phyloP scores from a whole-genome alignment of 2,797 vertebrate genomes.

The Spinibarbus caldwelli region DNA sequence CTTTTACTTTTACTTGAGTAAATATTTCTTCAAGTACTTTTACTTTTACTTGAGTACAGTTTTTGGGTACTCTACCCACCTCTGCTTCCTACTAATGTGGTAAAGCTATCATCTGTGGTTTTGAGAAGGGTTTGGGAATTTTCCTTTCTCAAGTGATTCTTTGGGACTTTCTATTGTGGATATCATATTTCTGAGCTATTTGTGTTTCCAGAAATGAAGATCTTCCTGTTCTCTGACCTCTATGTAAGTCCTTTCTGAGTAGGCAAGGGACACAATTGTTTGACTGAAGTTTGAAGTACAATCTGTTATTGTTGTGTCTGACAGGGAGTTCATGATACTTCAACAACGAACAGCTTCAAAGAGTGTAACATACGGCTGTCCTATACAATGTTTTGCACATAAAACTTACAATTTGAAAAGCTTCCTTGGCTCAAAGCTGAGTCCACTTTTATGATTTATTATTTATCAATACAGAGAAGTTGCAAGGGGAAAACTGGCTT shows the following conservation, averaged over 20 bases:
- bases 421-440: not conserved
- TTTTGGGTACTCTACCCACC: too few species aligned
- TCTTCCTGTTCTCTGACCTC: slow-evolving; percentile 13
- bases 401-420: not conserved
- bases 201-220: slow-evolving; percentile 35
- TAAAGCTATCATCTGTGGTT: not conserved
- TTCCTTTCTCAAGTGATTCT: not conserved
- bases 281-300: not conserved
- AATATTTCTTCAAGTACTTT: too few species aligned
- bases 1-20: too few species aligned
- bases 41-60: too few species aligned
- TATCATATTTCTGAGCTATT: slow-evolving; percentile 25
- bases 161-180: slow-evolving; percentile 15
- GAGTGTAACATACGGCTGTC: not conserved
- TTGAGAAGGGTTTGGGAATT: slow-evolving; percentile 7
- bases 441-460: not conserved
- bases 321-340: not conserved
- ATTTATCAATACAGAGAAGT: slow-evolving; percentile 2
- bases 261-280: not conserved
- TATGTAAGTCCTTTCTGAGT: not conserved
- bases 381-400: not conserved
- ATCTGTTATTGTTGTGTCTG: slow-evolving; percentile 25
- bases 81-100: slow-evolving; percentile 9
- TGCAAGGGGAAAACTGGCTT: not conserved
- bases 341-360: not conserved